Evolutionary conservation across 2,113 vertebrate species (phyloP), one percentile per base, ranked within the genome.

Genomic region (Corydoras maculifer): DNA sequence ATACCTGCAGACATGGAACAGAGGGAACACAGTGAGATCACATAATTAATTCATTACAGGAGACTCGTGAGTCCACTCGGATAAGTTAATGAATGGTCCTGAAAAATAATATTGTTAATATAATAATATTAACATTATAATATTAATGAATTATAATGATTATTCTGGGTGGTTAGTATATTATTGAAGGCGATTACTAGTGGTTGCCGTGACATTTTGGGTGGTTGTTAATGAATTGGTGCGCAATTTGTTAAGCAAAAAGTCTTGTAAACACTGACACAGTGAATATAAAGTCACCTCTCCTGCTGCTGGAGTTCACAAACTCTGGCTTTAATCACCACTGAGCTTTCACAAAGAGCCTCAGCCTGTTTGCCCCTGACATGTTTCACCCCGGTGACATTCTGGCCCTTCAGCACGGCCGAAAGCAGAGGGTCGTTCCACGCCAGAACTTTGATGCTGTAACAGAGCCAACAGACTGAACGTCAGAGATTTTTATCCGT

Each of bases 401-500:
- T 94, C 78, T 93, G 92, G 0, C 93, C 92, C 74, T 82, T 92
- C 51, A 94, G 55, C 50, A 94, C 90, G 0, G 90, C 86, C 25
- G 87, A 88, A 62, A 95, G 84, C n/a, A 93, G 78, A 2, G 79
- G 6, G 2, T 94, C 88, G 2, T 92, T 80, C 94, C 93, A 95
- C 0, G 82, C 76, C 29, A 74, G 63, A 14, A 79, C 64, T 13
- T 57, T 75, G 9, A 77, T 53, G 8, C 69, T 74, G 30, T 3
- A 61, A 72, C 8, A 48, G 11, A 60, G 14, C 4, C 12, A 53
- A 57, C 12, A 57, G 13, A n/a, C 54, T n/a, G 14, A 13, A 8
- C 13, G 15, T 25, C 18, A 25, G 18, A 25, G 18, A 25, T 2
- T 1, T 25, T 25, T 2, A 25, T 25, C 18, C 18, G 2, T 25